Evolutionary conservation across 2,113 vertebrate species (phyloP).

Genomic region (Heterotilapia buettikoferi): DNA sequence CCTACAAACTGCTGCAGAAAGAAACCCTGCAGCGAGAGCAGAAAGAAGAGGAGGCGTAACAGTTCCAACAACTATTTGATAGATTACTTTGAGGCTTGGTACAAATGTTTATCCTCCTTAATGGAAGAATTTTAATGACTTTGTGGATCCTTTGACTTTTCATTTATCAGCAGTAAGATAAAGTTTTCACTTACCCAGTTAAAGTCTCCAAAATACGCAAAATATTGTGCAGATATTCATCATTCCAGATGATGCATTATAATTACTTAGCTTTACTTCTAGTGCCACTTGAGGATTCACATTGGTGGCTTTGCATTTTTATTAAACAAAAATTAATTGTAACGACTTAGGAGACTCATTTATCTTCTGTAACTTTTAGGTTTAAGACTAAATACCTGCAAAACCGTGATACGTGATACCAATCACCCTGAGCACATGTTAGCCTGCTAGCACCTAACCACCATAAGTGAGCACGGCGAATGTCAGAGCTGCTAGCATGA

Average conservation of each 20-base stretch:
- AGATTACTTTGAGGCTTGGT: background rate
- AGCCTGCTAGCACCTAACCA: background rate
- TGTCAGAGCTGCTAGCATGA: background rate
- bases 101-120: background rate
- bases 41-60: background rate
- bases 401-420: background rate
- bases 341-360: background rate
- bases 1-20: background rate
- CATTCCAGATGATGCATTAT: background rate
- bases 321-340: background rate
- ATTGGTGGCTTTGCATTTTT: background rate
- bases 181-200: background rate
- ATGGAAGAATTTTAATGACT: background rate
- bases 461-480: accelerated
- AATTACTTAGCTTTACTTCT: background rate
- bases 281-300: background rate
- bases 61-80: background rate
- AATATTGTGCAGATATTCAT: background rate
- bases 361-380: background rate
- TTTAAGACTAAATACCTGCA: background rate
- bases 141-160: background rate
- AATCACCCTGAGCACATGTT: background rate
- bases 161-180: background rate
- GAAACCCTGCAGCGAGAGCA: background rate
- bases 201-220: background rate